Evolutionary conservation across 2,113 vertebrate species (phyloP).

Genomic region (Coracopsis vasa): DNA sequence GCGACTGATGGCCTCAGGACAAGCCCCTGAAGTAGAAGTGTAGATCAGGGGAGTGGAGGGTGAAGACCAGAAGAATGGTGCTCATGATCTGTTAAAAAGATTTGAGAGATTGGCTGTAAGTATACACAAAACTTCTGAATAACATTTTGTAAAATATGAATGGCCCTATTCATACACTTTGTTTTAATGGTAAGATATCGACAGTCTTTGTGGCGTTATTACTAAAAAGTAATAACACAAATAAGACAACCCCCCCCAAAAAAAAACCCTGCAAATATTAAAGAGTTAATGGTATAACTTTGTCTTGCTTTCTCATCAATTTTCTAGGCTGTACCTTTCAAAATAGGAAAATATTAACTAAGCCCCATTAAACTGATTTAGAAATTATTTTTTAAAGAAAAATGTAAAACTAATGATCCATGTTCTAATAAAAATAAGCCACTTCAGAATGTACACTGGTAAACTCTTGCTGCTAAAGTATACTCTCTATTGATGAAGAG

Average conservation of each 20-base stretch:
- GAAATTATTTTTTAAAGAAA: background rate
- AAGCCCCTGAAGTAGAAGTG: background rate
- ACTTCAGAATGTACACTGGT: background rate
- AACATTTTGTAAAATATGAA: background rate
- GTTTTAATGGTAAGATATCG: background rate
- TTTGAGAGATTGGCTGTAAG: background rate
- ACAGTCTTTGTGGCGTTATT: background rate
- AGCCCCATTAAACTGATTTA: constrained; percentile 39
- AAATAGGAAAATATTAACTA: background rate
- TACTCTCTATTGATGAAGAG: background rate
- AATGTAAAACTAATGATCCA: constrained; percentile 29
- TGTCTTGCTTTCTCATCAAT: background rate
- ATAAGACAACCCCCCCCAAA: background rate
- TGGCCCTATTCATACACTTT: background rate
- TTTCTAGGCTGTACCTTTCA: background rate
- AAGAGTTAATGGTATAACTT: constrained; percentile 2
- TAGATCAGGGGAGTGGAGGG: background rate
- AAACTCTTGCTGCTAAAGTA: background rate
- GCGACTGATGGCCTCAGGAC: background rate
- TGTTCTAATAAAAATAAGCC: background rate
- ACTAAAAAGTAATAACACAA: background rate
- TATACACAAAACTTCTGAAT: background rate
- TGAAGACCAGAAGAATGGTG: background rate
- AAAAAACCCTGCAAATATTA: background rate
- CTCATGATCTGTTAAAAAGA: background rate